Evolutionary conservation across 2,113 vertebrate genomes (phyloP), one percentile per base, ranked within the genome.

Genomic region (Dromiciops gliroides): DNA sequence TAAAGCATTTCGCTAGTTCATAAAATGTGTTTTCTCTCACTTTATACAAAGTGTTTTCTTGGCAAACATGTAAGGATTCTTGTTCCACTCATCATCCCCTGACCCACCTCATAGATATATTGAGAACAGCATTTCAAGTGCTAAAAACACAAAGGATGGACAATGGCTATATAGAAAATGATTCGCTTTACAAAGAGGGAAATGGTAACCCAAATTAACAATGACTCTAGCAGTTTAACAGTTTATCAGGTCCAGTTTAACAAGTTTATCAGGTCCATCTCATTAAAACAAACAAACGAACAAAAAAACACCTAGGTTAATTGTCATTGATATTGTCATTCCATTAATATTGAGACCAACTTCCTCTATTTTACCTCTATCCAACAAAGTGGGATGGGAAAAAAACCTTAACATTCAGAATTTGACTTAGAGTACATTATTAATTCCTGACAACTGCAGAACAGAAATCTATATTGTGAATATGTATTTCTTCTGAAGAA

Each of bases 341-440:
- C 83, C 90, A 92, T 53, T 26, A 94, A n/a, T 89, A 6, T 56
- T 50, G 95, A 94, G 25, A 93, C 51, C 95, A 47, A 50, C 24
- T 44, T 83, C 5, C 16, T 83, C 4, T 83, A 22, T 75, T n/a
- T 44, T 44, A 83, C 44, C 53, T 51, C 52, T 92, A 89, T 90
- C 48, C 90, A 56, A 56, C 9, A 31, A 67, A 60, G 28, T 60
- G 28, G 10, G 31, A 60, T 28, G 11, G 10, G 8, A 28, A 26
- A 56, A 26, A 95, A 96, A 94, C 75, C 95, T 91, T 51, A 90
- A 95, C 94, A 90, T 92, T 89, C 19, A 50, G 52, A 94, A 89
- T 91, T 88, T 56, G 22, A 90, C 26, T 89, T 94, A 90, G 44
- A 50, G 25, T 94, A 7, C 11, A 12, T 49, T 28, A 24, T 91